phyloP scores from a whole-genome alignment of 2,113 vertebrate species.

The Gallinago undulata region DNA sequence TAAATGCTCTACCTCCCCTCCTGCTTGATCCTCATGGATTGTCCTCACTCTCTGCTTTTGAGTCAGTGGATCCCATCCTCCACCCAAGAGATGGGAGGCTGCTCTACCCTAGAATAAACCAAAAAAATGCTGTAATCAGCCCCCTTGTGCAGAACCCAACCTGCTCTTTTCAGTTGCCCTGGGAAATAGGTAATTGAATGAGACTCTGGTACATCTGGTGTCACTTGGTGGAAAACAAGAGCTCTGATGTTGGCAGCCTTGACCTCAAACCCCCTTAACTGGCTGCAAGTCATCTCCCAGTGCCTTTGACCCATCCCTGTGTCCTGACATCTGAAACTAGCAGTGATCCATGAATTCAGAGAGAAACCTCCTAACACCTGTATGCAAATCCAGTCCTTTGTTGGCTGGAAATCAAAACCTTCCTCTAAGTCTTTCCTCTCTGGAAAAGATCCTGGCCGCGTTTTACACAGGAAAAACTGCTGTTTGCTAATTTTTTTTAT shows the following conservation, averaged over 20 bases:
- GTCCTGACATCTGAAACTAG: slow-evolving; percentile 50
- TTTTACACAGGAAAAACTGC: not conserved
- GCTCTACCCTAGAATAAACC: not conserved
- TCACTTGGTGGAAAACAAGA: slow-evolving; percentile 24
- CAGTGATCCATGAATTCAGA: slow-evolving; percentile 21
- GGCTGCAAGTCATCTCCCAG: slow-evolving; percentile 20
- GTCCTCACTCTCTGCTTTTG: not conserved
- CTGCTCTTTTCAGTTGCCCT: not conserved
- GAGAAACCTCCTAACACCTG: slow-evolving; percentile 34
- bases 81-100: not conserved
- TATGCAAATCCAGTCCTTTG: slow-evolving; percentile 55
- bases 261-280: slow-evolving; percentile 30
- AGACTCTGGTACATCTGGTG: slow-evolving; percentile 22
- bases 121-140: not conserved
- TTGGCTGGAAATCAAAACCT: slow-evolving; percentile 26
- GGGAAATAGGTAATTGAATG: not conserved
- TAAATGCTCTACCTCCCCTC: not conserved
- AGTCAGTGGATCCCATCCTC: not conserved
- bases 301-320: slow-evolving; percentile 47
- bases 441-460: not conserved
- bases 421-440: not conserved
- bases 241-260: slow-evolving; percentile 14
- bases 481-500: not conserved
- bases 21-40: not conserved
- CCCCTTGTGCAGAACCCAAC: not conserved